These are phyloP conservation scores for Caenorhabditis elegans DNA, from an alignment of 1,140 invertebrate genomes.

Conservation along the genomic window DNA sequence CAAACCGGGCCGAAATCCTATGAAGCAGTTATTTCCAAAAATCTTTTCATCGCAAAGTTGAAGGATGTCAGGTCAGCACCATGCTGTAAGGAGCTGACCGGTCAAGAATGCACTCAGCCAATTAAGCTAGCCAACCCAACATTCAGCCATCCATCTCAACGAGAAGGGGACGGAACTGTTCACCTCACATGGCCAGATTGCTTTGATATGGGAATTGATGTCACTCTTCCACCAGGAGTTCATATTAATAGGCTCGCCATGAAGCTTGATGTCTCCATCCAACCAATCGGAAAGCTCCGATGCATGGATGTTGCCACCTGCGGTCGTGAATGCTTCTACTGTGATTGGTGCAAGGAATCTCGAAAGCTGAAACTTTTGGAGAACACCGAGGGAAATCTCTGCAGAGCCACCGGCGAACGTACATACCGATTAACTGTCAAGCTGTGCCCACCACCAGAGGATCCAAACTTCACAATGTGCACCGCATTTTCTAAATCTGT, in stretches of 20 bases:
- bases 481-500: conserved; percentile 65
- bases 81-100: conserved; percentile 62
- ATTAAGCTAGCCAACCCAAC: conserved; percentile 57
- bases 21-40: conserved; percentile 65
- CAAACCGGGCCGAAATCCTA: conserved; percentile 58
- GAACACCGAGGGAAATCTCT: conserved; percentile 65
- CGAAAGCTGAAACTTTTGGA: conserved; percentile 64
- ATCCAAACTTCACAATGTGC: conserved; percentile 64
- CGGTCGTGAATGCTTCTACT: conserved; percentile 64
- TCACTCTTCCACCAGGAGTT: conserved; percentile 62
- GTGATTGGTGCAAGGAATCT: conserved; percentile 65
- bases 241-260: conserved; percentile 65
- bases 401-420: conserved; percentile 62
- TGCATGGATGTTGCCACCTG: conserved; percentile 66
- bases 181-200: conserved; percentile 63
- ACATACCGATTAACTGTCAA: conserved; percentile 56
- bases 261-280: conserved; percentile 63
- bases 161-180: conserved; percentile 58
- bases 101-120: conserved; percentile 56
- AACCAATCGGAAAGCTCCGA: conserved; percentile 65
- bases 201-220: conserved; percentile 66
- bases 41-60: conserved; percentile 62
- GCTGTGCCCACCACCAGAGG: conserved; percentile 62
- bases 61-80: conserved; percentile 61
- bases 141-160: conserved; percentile 61